Base-by-base conservation (phyloP, 2,797 vertebrate species). In the Neomorphus geoffroyi region DNA sequence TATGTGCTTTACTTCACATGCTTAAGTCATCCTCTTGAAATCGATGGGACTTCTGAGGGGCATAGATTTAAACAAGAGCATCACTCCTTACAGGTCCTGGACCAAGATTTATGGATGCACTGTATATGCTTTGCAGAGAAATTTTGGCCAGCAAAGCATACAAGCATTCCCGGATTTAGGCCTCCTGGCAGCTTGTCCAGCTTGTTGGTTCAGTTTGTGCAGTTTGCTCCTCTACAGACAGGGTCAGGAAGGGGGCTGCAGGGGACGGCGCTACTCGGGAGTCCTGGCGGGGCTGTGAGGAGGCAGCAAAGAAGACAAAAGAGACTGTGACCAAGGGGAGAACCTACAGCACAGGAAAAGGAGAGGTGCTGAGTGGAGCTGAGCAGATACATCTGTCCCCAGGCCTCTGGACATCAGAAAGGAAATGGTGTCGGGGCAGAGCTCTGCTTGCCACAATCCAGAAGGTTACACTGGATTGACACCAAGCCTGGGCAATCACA, bases 21-120 rank as follows among this genome's bases (percentile, higher is more conserved):
- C 88, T 90, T 10, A 19, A 96, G 89, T 66, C 91, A 81, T 37
- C 46, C 91, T 86, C 80, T 95, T 8, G 24, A 23, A 81, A 96
- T 93, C 16, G 6, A 96, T 93, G 94, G 73, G 62, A 17, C 75
- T 79, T 53, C n/a, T 14, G 85, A 91, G 92, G 70, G 85, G 60
- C 87, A 73, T 18, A 45, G 89, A 90, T 90, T 91, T 61, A 88
- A 62, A 66, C 8, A 1, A 30, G 58, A 86, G 58, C 93, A 66
- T 75, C 6, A 23, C 27, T 92, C 77, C 80, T 75, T 54, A 1
- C 35, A 1, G 51, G 54, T 69, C 32, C 77, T 37, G 35, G 11
- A 70, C 54, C 5, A 10, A 13, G 70, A 93, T 72, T 90, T 51
- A 64, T 39, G 71, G 86, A 27, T 8, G 32, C 12, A 4, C 50